Percentiles rank a stretch among this genome's conserved stretches.
Conservation (phyloP, 2,888 invertebrate species). For the Resseliella maxima region DNA sequence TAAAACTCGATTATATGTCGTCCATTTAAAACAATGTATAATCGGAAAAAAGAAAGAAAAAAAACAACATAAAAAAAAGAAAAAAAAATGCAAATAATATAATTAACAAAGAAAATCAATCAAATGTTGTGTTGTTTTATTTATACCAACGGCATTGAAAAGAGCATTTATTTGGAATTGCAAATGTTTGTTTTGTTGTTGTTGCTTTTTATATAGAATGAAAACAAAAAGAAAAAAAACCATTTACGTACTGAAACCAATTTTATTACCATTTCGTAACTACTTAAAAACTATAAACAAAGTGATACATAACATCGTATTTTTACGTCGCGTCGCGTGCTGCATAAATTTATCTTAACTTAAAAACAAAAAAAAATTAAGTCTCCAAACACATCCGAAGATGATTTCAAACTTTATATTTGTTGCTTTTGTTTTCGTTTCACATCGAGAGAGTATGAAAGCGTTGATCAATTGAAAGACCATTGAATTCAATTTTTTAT, state of each 20-base stretch:
- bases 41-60: constrained; percentile 54
- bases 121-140: constrained; percentile 61
- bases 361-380: neutral
- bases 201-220: constrained; percentile 44
- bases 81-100: constrained; percentile 50
- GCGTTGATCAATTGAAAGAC: neutral
- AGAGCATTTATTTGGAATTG: constrained; percentile 55
- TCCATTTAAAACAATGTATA: neutral
- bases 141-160: constrained; percentile 58
- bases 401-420: neutral
- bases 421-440: constrained; percentile 53
- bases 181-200: constrained; percentile 56
- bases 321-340: constrained; percentile 13
- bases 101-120: constrained; percentile 56
- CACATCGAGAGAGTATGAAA: neutral
- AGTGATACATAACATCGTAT: neutral
- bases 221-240: constrained; percentile 4
- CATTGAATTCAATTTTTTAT: too few relatives aligned
- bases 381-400: neutral
- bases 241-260: neutral
- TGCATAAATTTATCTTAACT: neutral
- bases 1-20: constrained; percentile 58
- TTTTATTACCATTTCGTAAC: neutral
- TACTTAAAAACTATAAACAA: neutral
- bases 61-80: constrained; percentile 57